Base-by-base conservation (phyloP, 2,888 invertebrate genomes). In the Dorcus parallelipipedus region DNA sequence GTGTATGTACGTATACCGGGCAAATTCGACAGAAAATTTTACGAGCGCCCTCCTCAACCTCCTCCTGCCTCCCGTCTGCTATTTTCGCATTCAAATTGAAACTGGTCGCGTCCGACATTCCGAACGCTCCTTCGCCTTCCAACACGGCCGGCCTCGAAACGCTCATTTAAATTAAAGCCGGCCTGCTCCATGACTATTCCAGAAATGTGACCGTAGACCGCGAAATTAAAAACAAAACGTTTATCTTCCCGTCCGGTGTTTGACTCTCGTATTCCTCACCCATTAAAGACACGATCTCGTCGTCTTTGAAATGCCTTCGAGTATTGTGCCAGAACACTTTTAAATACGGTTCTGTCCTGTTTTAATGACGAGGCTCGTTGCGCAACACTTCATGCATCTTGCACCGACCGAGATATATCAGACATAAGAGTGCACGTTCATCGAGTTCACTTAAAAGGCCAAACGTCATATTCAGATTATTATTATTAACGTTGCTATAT, bases 1-100 rank as follows among this genome's bases (percentile, higher is more conserved):
- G 26, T 33, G 26, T 33, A 33, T 33, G 26, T 33, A 33, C 26
- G 26, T 33, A 33, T 33, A 33, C 6, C 26, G 58, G 61, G 52
- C 57, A 67, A 64, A 67, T 65, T 67, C 62, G 61, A 63, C 60
- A 65, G 64, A 65, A 65, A 64, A 65, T 65, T 61, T 66, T 60
- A 62, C 59, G 62, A 62, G 56, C 57, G 45, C 14, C 20, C 45
- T 20, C 20, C 17, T 23, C 10, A 7, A 7, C 42, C 5, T 45
- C 45, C 17, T 23, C 20, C 23, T 45, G 20, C 26, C 26, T n/a
- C 41, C 41, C 10, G 41, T 41, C 14, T 41, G 7, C 3, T 45
- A 45, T 45, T 45, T 45, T 45, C 23, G 20, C 23, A 23, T 45
- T 45, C 23, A 23, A 20, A 23, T 8, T 45, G 17, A 45, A 45